Base-by-base conservation (phyloP, 2,888 invertebrate species). In the Diachrysia chrysitis region DNA sequence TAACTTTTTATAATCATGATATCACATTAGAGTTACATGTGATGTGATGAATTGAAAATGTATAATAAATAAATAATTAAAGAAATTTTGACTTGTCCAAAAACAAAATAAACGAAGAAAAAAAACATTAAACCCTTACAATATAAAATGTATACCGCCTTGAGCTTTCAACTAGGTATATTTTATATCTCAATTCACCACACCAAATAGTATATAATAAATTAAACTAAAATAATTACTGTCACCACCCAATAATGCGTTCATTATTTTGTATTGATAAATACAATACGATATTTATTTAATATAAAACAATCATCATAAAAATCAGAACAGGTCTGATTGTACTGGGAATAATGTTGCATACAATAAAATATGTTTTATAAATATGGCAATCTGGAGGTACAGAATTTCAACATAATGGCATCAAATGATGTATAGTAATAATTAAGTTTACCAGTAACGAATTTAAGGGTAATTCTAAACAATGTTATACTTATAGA, bases 21-120 rank as follows among this genome's bases (percentile, higher is more conserved):
- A 82, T 82, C 82, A 82, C 82, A 83, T 81, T 69, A 76, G 68
- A 82, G 69, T 76, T 81, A 71, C 51, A 66, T 63, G 66, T n/a
- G 72, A 70, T 69, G 76, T 79, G 73, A 66, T 76, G 70, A 79
- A 79, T 65, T 76, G 68, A 67, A 65, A 69, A 72, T 64, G 42
- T 54, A 42, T n/a, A 7, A 42, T 6, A 42, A 60, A 19, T 53
- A 32, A 17, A 17, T n/a, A n/a, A n/a, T 42, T 35, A 42, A 59
- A 23, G 5, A 16, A 25, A 54, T 7, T 4, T 21, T 51, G 10
- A 17, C 51, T 21, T 17, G 12, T 7, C 12, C 21, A 3, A 12
- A 51, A 51, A 42, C n/a, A 42, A 7, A n/a, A 42, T 14, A 42
- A 3, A 25, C 25, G n/a, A n/a, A n/a, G n/a, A 14, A 37, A 16